Percentiles rank a stretch among this genome's conserved stretches.
Evolutionary conservation across 2,888 invertebrate species (phyloP).

Genomic region (Strigamia crassipes): DNA sequence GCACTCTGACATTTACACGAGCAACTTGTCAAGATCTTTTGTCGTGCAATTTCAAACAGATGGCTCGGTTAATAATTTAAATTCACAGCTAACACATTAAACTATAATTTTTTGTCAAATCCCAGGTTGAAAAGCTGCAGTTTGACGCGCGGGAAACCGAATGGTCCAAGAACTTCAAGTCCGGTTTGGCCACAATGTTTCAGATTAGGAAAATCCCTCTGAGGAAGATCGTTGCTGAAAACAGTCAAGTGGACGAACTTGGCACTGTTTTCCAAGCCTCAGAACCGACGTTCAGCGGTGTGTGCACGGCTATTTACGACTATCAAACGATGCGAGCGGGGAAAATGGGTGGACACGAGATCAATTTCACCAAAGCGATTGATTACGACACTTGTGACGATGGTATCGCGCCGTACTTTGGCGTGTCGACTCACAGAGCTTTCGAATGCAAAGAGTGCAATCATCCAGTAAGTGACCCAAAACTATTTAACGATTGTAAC

Average conservation of each 20-base stretch:
- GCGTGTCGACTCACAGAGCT: not conserved
- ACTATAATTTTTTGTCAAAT: not conserved
- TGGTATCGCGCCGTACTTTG: not conserved
- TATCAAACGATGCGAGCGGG: not conserved
- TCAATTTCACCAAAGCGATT: not conserved
- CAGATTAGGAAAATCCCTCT: not conserved
- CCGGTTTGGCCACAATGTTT: not conserved
- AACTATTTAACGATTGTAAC: too few relatives aligned
- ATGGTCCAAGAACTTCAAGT: not conserved
- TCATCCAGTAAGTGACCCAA: not conserved
- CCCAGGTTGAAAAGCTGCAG: not conserved
- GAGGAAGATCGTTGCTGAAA: not conserved
- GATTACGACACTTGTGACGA: not conserved
- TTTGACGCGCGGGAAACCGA: not conserved
- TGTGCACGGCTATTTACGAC: not conserved
- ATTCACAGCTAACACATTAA: not conserved
- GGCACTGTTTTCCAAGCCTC: not conserved
- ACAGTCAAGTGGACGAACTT: not conserved
- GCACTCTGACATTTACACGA: not conserved
- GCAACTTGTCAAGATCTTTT: not conserved
- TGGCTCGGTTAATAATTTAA: not conserved
- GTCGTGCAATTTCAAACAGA: not conserved
- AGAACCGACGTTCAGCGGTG: not conserved
- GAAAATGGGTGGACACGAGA: not conserved
- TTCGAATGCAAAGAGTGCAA: constrained; percentile 1